Evolutionary conservation across 1,140 invertebrate species (phyloP).

Genomic region (Archegozetes longisetosus): DNA sequence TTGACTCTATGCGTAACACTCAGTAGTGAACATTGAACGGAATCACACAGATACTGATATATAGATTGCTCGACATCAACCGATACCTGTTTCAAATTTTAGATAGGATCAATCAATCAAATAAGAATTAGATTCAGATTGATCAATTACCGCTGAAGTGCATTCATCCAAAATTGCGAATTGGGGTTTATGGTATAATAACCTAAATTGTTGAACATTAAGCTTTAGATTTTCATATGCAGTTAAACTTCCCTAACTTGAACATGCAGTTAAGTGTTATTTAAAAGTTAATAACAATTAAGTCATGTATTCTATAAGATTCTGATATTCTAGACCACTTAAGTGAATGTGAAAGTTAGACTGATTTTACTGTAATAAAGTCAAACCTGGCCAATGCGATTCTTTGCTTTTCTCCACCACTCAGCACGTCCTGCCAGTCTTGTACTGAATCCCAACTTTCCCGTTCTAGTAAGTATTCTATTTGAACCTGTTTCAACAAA

Average conservation of each 20-base stretch:
- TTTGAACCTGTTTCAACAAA: conserved; percentile 69
- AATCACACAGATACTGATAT: conserved; percentile 71
- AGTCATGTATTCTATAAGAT: too few species aligned
- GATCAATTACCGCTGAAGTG: conserved; percentile 58
- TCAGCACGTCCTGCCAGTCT: conserved; percentile 96
- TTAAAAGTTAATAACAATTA: too few species aligned
- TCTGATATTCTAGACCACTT: too few species aligned
- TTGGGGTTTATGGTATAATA: conserved; percentile 92
- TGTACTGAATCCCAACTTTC: conserved; percentile 66
- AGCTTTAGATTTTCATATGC: too few species aligned
- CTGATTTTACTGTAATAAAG: not conserved
- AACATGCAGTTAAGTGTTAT: too few species aligned
- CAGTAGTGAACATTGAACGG: conserved; percentile 11
- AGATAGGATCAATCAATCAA: not conserved
- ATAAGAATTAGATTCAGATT: not conserved
- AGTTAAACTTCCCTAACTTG: too few species aligned
- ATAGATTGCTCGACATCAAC: conserved; percentile 94
- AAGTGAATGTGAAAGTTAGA: too few species aligned
- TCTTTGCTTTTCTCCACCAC: conserved; percentile 92
- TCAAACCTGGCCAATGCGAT: conserved; percentile 45
- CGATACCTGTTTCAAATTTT: conserved; percentile 37
- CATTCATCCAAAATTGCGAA: conserved; percentile 98
- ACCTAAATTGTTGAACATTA: too few species aligned
- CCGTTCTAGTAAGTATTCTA: conserved; percentile 63
- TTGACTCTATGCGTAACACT: conserved; percentile 18